Evolutionary conservation across 2,888 invertebrate genomes (phyloP), one percentile per base, ranked within the genome.

Genomic region (Scaptomyza reducta): DNA sequence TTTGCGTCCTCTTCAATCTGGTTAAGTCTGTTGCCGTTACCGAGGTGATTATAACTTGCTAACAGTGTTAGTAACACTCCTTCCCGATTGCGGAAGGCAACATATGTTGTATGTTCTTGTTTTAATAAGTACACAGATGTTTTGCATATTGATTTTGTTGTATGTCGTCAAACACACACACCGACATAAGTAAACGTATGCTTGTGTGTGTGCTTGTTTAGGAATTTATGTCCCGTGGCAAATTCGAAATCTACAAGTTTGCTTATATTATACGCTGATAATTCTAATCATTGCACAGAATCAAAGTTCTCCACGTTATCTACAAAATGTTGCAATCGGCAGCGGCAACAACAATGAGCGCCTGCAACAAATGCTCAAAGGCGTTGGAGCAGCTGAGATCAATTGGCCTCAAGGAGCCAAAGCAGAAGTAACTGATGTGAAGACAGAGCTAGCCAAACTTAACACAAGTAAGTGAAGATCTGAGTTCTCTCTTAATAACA

Each of bases 321-420:
- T 88, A n/a, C 89, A 87, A 1, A 56, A 69, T 60, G 63, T 65
- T 7, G 67, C 66, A 10, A 57, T 61, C 22, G 61, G 82, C 81
- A 53, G 83, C 82, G 38, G 72, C 62, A 38, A 35, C 73, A 80
- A 71, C 53, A 89, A 77, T 58, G 90, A 91, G 54, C 88, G 90
- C 16, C 62, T 91, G 49, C 89, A 88, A 45, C 92, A 91, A 73
- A 90, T 91, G 51, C 86, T 91, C 68, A 91, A 90, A 62, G 90
- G 90, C 13, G 88, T 86, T 6, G 85, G 88, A 22, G 70, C 79
- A 11, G 70, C 83, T 2, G 89, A 89, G 40, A 69, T 78, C 2
- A 84, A 68, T 54, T 91, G 90, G 91, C 89, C 89, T 0, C 89
- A 90, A 51, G 82, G 80, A 2, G 76, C 85, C 13, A 90, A 90